phyloP scores from a whole-genome alignment of 2,888 invertebrate genomes.

The Drosophila sordidapex region DNA sequence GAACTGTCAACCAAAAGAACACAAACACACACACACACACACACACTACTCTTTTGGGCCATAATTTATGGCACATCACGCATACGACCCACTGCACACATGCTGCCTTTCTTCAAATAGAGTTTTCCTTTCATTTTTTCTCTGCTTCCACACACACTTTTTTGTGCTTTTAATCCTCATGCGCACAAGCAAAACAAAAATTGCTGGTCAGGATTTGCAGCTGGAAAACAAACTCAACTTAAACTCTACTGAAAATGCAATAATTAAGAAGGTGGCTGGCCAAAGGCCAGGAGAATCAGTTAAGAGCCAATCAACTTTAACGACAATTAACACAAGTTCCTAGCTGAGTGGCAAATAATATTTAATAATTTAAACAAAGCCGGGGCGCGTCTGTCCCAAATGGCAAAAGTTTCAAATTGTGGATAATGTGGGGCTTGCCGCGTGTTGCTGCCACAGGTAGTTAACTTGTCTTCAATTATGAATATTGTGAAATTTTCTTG shows the following conservation, averaged over 20 bases:
- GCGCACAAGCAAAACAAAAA: background rate
- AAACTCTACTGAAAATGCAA: constrained; percentile 33
- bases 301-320: constrained; percentile 49
- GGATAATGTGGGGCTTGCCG: constrained; percentile 5
- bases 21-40: background rate
- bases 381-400: constrained; percentile 33
- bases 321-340: constrained; percentile 46
- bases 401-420: constrained; percentile 51
- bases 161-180: constrained; percentile 4
- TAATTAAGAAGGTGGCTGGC: constrained; percentile 33
- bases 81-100: constrained; percentile 59
- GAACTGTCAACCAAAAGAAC: constrained; percentile 5
- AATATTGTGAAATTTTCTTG: constrained; percentile 19
- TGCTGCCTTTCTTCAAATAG: constrained; percentile 24
- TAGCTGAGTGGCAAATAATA: constrained; percentile 42
- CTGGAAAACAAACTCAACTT: constrained; percentile 1
- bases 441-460: constrained; percentile 20
- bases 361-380: constrained; percentile 57
- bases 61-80: constrained; percentile 68
- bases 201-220: background rate
- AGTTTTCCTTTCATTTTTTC: constrained; percentile 13
- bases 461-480: constrained; percentile 14
- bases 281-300: constrained; percentile 36
- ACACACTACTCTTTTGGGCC: constrained; percentile 23
- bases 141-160: constrained; percentile 19